A percentile compares a stretch with the other conserved stretches of the same genome.
Conservation (phyloP, 2,888 invertebrate species). For the Didymodactylos carnosus region DNA sequence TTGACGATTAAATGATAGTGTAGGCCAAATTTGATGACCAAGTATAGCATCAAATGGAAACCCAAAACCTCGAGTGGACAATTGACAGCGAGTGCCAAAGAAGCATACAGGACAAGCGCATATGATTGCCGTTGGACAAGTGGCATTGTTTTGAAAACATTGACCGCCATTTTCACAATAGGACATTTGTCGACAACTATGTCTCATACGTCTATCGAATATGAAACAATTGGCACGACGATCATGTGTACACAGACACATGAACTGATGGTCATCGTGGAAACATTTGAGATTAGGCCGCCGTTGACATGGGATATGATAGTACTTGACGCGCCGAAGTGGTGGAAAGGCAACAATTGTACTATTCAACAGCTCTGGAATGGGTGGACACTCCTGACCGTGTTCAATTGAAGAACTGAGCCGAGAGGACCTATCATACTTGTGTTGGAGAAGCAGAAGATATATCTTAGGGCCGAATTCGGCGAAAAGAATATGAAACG, state of each 20-base stretch:
- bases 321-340: not conserved
- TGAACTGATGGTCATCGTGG: too few relatives aligned
- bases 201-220: too few relatives aligned
- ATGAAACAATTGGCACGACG: too few relatives aligned
- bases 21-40: not conserved
- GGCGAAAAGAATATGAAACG: not conserved
- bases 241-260: too few relatives aligned
- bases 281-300: not conserved
- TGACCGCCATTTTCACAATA: not conserved
- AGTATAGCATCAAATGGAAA: not conserved
- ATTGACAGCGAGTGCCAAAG: constrained; percentile 41
- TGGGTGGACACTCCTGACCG: not conserved
- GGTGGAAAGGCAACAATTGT: not conserved
- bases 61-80: constrained; percentile 2
- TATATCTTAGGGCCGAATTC: not conserved
- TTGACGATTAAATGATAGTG: not conserved
- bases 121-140: not conserved
- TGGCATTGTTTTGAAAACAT: not conserved
- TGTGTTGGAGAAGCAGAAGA: not conserved
- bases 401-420: not conserved
- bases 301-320: not conserved
- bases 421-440: not conserved
- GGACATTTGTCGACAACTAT: not conserved
- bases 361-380: not conserved
- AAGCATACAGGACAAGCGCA: not conserved